Percentiles rank a stretch among this genome's conserved stretches.
Conservation (phyloP, 2,888 invertebrate genomes). For the Microdon myrmicae region DNA sequence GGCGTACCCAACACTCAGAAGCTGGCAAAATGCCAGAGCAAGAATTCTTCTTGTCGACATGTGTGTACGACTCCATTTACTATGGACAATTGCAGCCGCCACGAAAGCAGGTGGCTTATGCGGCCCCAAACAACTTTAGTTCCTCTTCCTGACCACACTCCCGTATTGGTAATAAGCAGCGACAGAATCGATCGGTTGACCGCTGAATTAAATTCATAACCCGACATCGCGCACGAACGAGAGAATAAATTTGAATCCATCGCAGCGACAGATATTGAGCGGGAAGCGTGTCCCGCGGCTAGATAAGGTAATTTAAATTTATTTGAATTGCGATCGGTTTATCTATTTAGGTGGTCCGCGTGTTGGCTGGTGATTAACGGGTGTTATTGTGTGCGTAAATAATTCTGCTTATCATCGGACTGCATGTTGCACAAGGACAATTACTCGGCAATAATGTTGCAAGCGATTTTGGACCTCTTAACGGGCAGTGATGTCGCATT, state of each 20-base stretch:
- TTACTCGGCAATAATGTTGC: conserved; percentile 30
- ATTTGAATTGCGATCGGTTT: conserved; percentile 22
- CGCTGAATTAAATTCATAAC: conserved; percentile 40
- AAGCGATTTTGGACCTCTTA: too few relatives aligned
- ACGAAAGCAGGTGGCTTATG: conserved; percentile 34
- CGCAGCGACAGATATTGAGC: conserved; percentile 7
- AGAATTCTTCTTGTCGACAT: conserved; percentile 18
- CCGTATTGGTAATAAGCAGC: conserved; percentile 37
- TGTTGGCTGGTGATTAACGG: not conserved
- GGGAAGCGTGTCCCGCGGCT: conserved; percentile 1
- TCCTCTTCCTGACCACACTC: conserved; percentile 37
- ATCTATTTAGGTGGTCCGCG: conserved; percentile 25
- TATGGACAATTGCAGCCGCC: conserved; percentile 9
- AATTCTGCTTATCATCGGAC: conserved; percentile 9
- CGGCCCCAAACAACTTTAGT: conserved; percentile 7
- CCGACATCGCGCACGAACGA: conserved; percentile 23
- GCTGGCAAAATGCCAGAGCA: conserved; percentile 32
- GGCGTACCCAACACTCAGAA: too few relatives aligned
- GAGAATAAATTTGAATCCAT: conserved; percentile 37
- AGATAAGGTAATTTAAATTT: conserved; percentile 49
- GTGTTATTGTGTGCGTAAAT: not conserved
- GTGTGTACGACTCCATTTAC: conserved; percentile 7
- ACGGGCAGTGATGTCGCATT: too few relatives aligned
- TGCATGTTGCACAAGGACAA: conserved; percentile 13
- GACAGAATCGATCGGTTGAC: conserved; percentile 44